Evolutionary conservation across 2,797 vertebrate genomes (phyloP), one percentile per base, ranked within the genome.

Genomic region (Hypotaenidia philippensis): DNA sequence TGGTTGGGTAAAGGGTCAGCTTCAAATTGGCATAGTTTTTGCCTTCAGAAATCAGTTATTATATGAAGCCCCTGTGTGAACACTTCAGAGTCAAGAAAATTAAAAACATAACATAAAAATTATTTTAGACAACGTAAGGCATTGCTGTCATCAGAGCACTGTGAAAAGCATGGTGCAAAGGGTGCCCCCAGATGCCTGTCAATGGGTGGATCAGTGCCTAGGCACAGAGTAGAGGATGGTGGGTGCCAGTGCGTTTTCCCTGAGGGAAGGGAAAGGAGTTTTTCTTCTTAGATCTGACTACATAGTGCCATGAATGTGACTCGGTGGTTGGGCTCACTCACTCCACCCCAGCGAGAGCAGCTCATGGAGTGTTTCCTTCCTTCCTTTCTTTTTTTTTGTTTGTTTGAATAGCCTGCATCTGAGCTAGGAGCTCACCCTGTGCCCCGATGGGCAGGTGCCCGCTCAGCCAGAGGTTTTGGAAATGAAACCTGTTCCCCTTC

Each of bases 261-360:
- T 11, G 11, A 71, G 32, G 41, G 14, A 13, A 50, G 19, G 10
- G 10, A 68, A 93, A 14, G 25, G 16, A 13, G 5, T 4, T 80
- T 89, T 89, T 56, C 49, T 16, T 32, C 60, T 61, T 66, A 65
- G 31, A 70, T 13, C 16, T 13, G 5, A 2, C 8, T 38, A 4
- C 13, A 36, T 61, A 40, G 11, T 66, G 40, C 25, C 4, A 1
- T 38, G 53, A 26, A 32, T 2, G 2, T 63, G 44, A 16, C 1
- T 1, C 11, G 12, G 31, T 22, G 7, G 14, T 29, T 57, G 50
- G 15, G 12, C 23, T 15, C 7, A 1, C 53, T 38, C 6, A 1
- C 13, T 45, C 14, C 16, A 38, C 10, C 21, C 25, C 8, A 10
- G 12, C 2, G 10, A 32, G 52, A 61, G 10, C 16, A 60, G 40